Evolutionary conservation across 2,797 vertebrate species (phyloP), one percentile per base, ranked within the genome.

Genomic region (Pseudomugil gertrudae): DNA sequence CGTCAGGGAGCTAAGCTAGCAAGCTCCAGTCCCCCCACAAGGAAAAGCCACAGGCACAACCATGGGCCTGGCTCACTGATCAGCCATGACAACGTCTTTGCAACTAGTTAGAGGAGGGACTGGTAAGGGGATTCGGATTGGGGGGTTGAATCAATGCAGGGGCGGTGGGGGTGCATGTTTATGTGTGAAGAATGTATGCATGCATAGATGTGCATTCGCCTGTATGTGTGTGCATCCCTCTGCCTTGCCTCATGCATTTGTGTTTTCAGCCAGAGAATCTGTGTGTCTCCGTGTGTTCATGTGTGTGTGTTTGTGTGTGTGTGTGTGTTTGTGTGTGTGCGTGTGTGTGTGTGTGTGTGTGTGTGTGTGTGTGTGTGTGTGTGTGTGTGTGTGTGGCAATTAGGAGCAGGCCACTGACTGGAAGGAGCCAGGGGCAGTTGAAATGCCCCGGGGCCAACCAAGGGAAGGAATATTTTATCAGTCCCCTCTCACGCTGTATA

Each of bases 11-110:
- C 96, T 95, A 95, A 57, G 72, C 82, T 84, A 81, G 85, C 65
- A 38, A 79, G 80, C 85, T 75, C 69, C 74, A 87, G 75, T 75
- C 72, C 65, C 67, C 78, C 82, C 59, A 75, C n/a, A 92, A 95
- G 96, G 94, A 96, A 95, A 94, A 95, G 96, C 97, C 96, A 97
- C 83, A 86, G 96, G 97, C 95, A 76, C 92, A 93, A 95, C 96
- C 95, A 94, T 92, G 94, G 95, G 95, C 95, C 83, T 66, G 72
- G 77, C 94, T 95, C 89, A 92, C 95, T 96, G 96, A 97, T 97
- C 95, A 90, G 90, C 96, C 95, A 94, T 97, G 96, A 98, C 96
- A 96, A 96, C 95, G 94, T 96, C 95, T 96, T 95, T 95, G 95
- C 95, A 96, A 96, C 95, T 96, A 96, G 94, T 92, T 78, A 76